Percentiles rank a stretch among this genome's conserved stretches.
These are phyloP conservation scores for Agapornis roseicollis DNA, from an alignment of 2,113 vertebrate genomes.

Conservation along the genomic window DNA sequence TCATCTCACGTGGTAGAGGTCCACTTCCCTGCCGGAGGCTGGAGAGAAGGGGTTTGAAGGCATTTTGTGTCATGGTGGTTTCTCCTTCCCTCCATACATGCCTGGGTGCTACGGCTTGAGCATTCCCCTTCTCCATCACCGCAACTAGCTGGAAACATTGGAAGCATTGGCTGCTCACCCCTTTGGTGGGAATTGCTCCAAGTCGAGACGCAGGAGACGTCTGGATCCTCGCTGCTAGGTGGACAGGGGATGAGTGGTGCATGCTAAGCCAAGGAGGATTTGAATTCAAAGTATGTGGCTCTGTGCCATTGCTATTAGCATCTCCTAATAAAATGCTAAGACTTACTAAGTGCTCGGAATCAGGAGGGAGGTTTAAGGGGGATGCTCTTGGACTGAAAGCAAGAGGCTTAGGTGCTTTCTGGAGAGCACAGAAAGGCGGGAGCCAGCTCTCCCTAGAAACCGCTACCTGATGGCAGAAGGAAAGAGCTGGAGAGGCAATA, in stretches of 20 bases:
- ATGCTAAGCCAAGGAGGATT: background rate
- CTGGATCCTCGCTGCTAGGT: background rate
- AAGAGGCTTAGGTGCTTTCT: background rate
- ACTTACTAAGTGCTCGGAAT: slow-evolving; percentile 4
- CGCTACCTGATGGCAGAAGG: background rate
- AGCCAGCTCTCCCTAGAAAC: background rate
- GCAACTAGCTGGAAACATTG: background rate
- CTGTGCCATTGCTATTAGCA: slow-evolving; percentile 5
- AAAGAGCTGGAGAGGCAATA: background rate
- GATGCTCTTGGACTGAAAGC: background rate
- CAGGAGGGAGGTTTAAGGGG: background rate
- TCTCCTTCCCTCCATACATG: background rate
- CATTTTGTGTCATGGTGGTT: background rate
- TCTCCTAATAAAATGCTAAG: slow-evolving; percentile 46
- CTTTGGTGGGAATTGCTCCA: background rate
- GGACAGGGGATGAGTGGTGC: background rate
- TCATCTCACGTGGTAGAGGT: background rate
- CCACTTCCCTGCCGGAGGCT: background rate
- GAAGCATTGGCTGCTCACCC: background rate
- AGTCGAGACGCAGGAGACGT: background rate
- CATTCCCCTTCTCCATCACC: background rate
- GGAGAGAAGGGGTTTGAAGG: background rate
- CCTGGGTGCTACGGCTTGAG: background rate
- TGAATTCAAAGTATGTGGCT: slow-evolving; percentile 30
- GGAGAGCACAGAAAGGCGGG: background rate